Evolutionary conservation across 2,113 vertebrate genomes (phyloP), one percentile per base, ranked within the genome.

Genomic region (Fukomys damarensis): DNA sequence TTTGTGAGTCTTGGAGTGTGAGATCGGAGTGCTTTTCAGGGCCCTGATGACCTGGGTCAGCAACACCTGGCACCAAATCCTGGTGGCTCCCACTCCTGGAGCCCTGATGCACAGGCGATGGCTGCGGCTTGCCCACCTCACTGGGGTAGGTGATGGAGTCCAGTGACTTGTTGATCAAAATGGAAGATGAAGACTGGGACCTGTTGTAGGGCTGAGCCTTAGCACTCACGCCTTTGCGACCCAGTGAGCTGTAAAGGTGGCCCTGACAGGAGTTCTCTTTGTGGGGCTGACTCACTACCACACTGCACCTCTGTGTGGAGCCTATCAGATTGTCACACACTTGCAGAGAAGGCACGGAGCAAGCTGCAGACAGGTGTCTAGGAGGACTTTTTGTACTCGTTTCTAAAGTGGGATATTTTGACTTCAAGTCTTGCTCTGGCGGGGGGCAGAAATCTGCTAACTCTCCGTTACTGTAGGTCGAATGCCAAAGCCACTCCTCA

Each of bases 1-100:
- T 99, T 74, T 99, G 99, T 3, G 99, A 99, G 93, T 99, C 99
- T 63, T 99, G 99, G 89, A 99, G 98, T n/a, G 99, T 99, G 97
- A 99, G 98, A 70, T 99, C 99, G 0, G 99, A 99, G 80, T 96
- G 97, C 91, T 98, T 98, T 54, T 98, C 99, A 35, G 96, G 41
- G 26, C 95, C 97, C 96, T 98, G 98, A 70, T 85, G 98, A 80
- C 93, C 89, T 0, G 3, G 59, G 91, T 98, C 98, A 43, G 93
- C 89, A 96, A 95, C 30, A 54, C 94, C 61, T 0, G 68, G 43
- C 0, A 56, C 89, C 26, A 98, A 93, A 12, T 95, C 97, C 89
- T 98, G 98, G 83, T 97, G 95, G 89, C 97, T 98, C 16, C 96
- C 98, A 84, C 97, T 79, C 89, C 89, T 93, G 13, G 96, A 95